phyloP scores from a whole-genome alignment of 2,113 vertebrate genomes.

The Corythornis madagascariensis region DNA sequence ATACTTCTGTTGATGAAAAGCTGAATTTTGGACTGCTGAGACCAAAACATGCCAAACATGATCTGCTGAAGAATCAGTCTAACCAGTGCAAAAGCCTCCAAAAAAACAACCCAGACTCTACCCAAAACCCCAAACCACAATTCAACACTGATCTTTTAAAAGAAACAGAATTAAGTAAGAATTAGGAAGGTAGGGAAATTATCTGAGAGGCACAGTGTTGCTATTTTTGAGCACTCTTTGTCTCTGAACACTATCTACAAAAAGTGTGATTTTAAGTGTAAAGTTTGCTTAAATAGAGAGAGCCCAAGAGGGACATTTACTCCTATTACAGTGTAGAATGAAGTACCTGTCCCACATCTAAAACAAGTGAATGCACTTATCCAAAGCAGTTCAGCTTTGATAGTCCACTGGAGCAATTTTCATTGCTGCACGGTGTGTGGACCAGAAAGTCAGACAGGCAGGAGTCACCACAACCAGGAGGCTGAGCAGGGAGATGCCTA shows the following conservation, averaged over 20 bases:
- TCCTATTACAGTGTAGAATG: background rate
- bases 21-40: background rate
- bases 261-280: background rate
- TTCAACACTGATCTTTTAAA: background rate
- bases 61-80: slow-evolving; percentile 17
- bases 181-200: background rate
- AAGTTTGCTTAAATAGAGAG: background rate
- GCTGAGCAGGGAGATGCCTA: background rate
- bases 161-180: background rate
- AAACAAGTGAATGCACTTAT: background rate
- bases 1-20: background rate
- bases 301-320: background rate
- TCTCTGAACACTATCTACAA: background rate
- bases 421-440: background rate
- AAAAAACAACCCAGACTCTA: background rate
- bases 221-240: background rate
- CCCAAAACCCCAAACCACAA: background rate
- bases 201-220: background rate
- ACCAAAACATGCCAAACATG: background rate
- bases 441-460: background rate
- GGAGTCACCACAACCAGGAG: background rate
- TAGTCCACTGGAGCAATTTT: background rate
- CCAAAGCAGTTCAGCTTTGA: background rate
- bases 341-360: background rate
- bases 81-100: background rate